Evolutionary conservation across 2,888 invertebrate genomes (phyloP).

Genomic region (Helicoverpa assulta): DNA sequence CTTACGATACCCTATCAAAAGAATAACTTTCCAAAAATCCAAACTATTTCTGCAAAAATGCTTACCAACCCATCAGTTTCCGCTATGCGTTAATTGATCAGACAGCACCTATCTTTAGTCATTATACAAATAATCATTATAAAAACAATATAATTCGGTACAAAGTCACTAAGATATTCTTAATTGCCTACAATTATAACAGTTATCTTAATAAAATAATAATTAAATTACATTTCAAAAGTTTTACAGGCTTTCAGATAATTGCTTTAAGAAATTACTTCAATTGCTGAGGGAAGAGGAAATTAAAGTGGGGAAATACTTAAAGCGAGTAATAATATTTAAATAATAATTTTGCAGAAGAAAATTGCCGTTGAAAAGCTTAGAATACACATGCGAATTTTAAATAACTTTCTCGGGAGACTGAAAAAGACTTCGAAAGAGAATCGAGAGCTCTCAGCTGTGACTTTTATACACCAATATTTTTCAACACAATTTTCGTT

Average conservation of each 20-base stretch:
- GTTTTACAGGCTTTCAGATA: background rate
- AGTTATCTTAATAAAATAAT: background rate
- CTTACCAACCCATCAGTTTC: no score
- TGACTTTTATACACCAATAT: constrained; percentile 15
- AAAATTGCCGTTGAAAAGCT: background rate
- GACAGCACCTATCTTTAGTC: no score
- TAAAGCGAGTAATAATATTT: background rate
- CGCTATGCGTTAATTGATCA: no score
- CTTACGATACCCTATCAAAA: no score
- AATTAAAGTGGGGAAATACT: background rate
- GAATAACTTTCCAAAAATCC: no score
- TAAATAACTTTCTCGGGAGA: background rate
- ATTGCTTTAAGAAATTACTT: constrained; percentile 17
- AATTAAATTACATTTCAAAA: constrained; percentile 14
- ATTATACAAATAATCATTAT: background rate
- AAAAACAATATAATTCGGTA: background rate
- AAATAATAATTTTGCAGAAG: background rate
- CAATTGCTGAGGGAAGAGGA: constrained; percentile 1
- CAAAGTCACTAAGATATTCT: background rate
- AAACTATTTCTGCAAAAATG: no score
- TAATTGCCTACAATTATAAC: background rate
- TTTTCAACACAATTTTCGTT: constrained; percentile 17
- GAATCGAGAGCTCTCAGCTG: background rate
- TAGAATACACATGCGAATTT: background rate
- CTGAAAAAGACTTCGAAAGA: constrained; percentile 7